phyloP scores from a whole-genome alignment of 2,888 invertebrate genomes.

The Trypoxylon attenuatum region DNA sequence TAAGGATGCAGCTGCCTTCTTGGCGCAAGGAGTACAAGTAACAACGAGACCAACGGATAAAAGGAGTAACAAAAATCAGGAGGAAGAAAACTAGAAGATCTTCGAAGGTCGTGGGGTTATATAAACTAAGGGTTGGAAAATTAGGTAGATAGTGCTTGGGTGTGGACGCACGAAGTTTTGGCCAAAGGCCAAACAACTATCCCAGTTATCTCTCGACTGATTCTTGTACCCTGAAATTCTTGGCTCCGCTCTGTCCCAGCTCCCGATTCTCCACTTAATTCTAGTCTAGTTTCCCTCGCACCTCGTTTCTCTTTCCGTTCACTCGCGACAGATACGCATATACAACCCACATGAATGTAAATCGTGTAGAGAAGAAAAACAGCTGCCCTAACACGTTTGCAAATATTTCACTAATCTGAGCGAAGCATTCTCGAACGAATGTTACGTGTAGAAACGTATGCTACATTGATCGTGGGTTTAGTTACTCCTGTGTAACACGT shows the following conservation, averaged over 20 bases:
- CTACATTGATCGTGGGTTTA: no score
- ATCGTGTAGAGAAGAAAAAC: no score
- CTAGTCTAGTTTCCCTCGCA: no score
- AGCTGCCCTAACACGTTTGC: no score
- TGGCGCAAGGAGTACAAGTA: no score
- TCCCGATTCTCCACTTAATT: background rate
- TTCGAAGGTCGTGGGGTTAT: background rate
- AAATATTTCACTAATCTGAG: no score
- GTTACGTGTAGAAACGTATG: no score
- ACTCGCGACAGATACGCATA: no score
- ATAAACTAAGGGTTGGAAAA: constrained; percentile 35
- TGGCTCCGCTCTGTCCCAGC: constrained; percentile 39
- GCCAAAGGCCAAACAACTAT: constrained; percentile 48
- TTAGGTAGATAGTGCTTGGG: constrained; percentile 53
- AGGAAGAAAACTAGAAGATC: background rate
- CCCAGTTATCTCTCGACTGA: constrained; percentile 19
- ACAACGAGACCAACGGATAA: background rate
- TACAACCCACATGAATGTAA: no score
- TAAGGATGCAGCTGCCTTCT: no score
- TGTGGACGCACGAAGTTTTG: constrained; percentile 50
- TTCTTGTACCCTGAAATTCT: constrained; percentile 15
- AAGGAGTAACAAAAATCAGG: background rate
- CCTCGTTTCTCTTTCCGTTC: constrained; percentile 17
- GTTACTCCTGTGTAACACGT: no score
- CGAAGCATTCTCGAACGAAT: no score